Evolutionary conservation across 1,140 invertebrate genomes (phyloP).

Genomic region (Pachypeltis micranthus): DNA sequence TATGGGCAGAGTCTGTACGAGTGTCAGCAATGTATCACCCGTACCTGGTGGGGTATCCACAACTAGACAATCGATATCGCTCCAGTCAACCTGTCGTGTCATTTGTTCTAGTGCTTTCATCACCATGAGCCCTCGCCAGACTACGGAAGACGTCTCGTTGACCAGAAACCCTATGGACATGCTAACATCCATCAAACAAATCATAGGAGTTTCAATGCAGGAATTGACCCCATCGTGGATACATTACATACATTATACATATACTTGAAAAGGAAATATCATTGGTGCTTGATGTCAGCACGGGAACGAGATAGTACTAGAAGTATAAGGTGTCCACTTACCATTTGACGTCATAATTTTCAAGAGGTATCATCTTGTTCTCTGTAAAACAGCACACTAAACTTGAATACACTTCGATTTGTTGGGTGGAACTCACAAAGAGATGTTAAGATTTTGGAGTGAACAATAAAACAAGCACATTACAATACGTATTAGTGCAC

Average conservation of each 20-base stretch:
- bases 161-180: conserved; percentile 88
- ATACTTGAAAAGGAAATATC: not conserved
- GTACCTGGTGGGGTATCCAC: conserved; percentile 87
- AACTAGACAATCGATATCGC: conserved; percentile 63
- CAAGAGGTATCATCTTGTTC: conserved; percentile 70
- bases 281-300: no score
- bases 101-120: conserved; percentile 85
- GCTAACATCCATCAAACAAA: conserved; percentile 36
- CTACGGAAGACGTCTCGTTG: conserved; percentile 59
- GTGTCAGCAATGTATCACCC: conserved; percentile 77
- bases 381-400: no score
- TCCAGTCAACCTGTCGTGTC: conserved; percentile 70
- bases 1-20: conserved; percentile 76
- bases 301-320: no score
- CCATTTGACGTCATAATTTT: conserved; percentile 89
- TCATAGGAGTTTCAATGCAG: not conserved
- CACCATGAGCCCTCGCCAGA: conserved; percentile 87
- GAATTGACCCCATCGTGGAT: no score
- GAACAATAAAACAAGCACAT: no score
- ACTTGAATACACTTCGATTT: no score
- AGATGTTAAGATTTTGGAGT: no score
- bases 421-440: no score
- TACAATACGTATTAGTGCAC: no score
- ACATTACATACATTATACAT: not conserved
- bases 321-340: conserved; percentile 38